Conservation (phyloP, 92 coral and sea anemone species). For the Umimayanthus chanpuru region DNA sequence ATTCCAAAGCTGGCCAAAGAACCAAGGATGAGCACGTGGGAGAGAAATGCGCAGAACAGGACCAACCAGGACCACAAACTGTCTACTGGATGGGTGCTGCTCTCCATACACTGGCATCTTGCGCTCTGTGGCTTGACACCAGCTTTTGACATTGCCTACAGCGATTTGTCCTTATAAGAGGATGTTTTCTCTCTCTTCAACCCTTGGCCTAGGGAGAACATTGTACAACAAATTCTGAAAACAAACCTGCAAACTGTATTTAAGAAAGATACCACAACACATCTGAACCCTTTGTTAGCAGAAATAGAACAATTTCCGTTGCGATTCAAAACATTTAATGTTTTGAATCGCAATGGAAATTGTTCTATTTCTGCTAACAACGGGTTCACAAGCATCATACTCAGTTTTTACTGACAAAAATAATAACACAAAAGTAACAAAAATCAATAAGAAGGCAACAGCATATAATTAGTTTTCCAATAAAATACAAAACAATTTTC, state of each 20-base stretch:
- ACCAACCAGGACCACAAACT: not conserved
- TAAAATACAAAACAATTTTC: too few species aligned
- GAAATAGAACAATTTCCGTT: too few species aligned
- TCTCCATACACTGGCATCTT: not conserved
- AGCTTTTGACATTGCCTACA: not conserved
- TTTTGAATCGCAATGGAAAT: too few species aligned
- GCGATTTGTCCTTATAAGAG: not conserved
- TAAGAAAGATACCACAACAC: not conserved
- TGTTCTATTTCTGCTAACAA: too few species aligned
- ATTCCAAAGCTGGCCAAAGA: not conserved
- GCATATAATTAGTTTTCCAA: too few species aligned
- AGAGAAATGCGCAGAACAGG: not conserved
- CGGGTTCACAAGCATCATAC: too few species aligned
- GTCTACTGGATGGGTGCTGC: not conserved
- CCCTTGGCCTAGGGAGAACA: not conserved
- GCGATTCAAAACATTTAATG: too few species aligned
- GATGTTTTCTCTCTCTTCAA: not conserved
- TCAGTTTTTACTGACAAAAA: too few species aligned
- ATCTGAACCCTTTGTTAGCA: too few species aligned
- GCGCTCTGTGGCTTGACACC: not conserved
- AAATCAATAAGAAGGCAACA: too few species aligned
- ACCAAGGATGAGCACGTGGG: not conserved
- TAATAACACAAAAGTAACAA: too few species aligned
- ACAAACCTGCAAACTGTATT: not conserved
- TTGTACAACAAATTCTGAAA: not conserved